These are phyloP conservation scores for Myotis myotis DNA, from an alignment of 2,797 vertebrate genomes.

Conservation along the genomic window DNA sequence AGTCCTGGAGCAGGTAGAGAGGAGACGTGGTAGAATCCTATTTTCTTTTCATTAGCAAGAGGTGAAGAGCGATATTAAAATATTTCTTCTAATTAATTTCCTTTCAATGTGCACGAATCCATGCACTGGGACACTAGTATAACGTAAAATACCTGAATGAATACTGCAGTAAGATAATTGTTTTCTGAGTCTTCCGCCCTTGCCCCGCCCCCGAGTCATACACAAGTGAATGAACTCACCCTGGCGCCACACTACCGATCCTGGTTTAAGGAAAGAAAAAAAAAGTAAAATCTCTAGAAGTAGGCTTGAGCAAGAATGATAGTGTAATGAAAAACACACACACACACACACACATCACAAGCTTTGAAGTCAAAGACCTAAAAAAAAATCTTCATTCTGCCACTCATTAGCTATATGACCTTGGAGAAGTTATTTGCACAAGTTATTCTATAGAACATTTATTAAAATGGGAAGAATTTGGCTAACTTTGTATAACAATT, in stretches of 20 bases:
- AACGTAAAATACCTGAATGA: background rate
- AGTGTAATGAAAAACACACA: background rate
- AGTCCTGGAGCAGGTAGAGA: too few species aligned
- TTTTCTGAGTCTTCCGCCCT: background rate
- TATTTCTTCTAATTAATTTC: too few species aligned
- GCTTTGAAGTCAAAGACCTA: background rate
- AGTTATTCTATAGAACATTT: background rate
- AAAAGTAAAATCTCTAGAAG: background rate
- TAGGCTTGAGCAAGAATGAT: background rate
- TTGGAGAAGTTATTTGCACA: background rate
- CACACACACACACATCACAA: background rate
- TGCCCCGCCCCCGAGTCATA: background rate
- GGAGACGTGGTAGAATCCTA: too few species aligned
- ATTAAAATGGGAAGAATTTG: slow-evolving; percentile 6
- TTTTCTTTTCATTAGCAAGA: too few species aligned
- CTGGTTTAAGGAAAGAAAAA: background rate
- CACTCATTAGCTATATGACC: background rate
- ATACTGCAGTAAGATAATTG: background rate
- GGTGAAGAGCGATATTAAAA: too few species aligned
- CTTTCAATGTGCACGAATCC: too few species aligned
- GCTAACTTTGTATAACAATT: background rate
- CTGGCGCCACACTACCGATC: background rate
- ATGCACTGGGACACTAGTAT: background rate
- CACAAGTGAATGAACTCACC: background rate
- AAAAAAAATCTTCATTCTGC: background rate